Evolutionary conservation across 2,113 vertebrate genomes (phyloP).

Genomic region (Spermophilus dauricus): DNA sequence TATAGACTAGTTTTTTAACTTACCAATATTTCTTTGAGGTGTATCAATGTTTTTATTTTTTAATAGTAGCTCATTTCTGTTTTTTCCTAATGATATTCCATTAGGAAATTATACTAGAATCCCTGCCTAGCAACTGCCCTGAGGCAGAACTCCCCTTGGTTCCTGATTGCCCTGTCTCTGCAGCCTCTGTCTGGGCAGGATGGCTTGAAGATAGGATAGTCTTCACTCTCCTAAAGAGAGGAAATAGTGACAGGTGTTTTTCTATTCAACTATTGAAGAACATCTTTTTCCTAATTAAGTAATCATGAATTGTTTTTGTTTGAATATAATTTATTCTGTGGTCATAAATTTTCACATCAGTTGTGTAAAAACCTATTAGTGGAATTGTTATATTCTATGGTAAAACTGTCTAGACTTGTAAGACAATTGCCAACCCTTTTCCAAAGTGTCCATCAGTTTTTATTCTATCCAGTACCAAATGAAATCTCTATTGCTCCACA

Average conservation of each 20-base stretch:
- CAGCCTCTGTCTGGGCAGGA: neutral
- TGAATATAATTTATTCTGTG: neutral
- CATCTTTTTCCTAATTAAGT: neutral
- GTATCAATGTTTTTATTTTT: neutral
- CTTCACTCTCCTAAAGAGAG: neutral
- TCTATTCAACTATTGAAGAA: neutral
- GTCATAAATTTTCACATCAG: neutral
- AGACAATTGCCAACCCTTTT: neutral
- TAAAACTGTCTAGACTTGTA: neutral
- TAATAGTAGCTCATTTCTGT: neutral
- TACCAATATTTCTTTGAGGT: neutral
- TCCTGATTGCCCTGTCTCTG: neutral
- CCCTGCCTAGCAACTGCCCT: neutral
- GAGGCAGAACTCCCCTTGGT: fast-evolving
- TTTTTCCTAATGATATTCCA: neutral
- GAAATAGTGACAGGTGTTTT: neutral
- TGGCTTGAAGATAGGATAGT: neutral
- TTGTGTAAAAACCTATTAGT: neutral
- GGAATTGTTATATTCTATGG: neutral
- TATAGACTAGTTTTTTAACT: neutral
- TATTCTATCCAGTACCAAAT: neutral
- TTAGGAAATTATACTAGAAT: neutral
- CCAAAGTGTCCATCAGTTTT: neutral
- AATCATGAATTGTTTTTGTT: neutral
- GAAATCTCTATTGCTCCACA: neutral